Conservation (phyloP, 2,113 vertebrate species). For the Chionodraco myersi region DNA sequence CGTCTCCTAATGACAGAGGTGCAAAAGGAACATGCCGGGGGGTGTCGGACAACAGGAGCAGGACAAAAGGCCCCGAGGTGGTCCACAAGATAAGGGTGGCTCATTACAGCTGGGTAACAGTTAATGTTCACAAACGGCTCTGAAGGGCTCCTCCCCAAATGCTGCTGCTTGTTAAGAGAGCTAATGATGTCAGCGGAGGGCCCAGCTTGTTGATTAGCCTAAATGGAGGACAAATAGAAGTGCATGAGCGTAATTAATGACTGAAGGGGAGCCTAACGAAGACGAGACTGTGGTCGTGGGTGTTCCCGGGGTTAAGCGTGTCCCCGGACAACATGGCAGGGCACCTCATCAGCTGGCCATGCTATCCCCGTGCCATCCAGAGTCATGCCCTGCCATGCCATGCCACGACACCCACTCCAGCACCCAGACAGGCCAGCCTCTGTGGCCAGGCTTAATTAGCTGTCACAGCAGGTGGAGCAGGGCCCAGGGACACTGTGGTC, state of each 20-base stretch:
- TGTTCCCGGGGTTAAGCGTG: slow-evolving; percentile 62
- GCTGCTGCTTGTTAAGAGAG: slow-evolving; percentile 69
- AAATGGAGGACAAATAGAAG: slow-evolving; percentile 77
- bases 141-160: slow-evolving; percentile 63
- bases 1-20: slow-evolving; percentile 66
- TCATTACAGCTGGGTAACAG: slow-evolving; percentile 71
- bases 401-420: slow-evolving; percentile 69
- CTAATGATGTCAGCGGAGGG: slow-evolving; percentile 79
- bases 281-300: slow-evolving; percentile 40
- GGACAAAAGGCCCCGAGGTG: slow-evolving; percentile 66
- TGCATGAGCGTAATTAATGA: slow-evolving; percentile 79
- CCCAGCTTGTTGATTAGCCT: slow-evolving; percentile 78
- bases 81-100: slow-evolving; percentile 51
- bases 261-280: slow-evolving; percentile 68
- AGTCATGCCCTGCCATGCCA: slow-evolving; percentile 57
- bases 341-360: slow-evolving; percentile 68
- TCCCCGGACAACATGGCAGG: slow-evolving; percentile 59
- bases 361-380: slow-evolving; percentile 51
- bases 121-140: slow-evolving; percentile 71
- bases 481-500: slow-evolving; percentile 66
- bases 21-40: slow-evolving; percentile 50
- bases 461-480: slow-evolving; percentile 81
- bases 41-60: slow-evolving; percentile 58
- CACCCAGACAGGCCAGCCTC: slow-evolving; percentile 68
- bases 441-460: slow-evolving; percentile 80